Base-by-base conservation (phyloP, 2,888 invertebrate genomes). In the Iphiclides podalirius region DNA sequence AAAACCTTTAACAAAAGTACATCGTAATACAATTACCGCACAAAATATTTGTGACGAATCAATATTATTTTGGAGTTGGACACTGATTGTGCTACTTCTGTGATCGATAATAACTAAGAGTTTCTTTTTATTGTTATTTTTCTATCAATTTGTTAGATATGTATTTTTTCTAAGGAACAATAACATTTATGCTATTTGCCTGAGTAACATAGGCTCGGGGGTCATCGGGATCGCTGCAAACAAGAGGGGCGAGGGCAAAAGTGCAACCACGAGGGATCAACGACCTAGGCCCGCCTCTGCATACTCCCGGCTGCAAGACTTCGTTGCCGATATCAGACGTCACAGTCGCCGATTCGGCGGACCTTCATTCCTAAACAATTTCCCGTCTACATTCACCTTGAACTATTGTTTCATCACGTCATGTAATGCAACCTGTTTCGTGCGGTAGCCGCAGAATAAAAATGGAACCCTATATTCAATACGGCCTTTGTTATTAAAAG, bases 201-300 rank as follows among this genome's bases (percentile, higher is more conserved):
- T 53, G 53, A 68, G 70, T 71, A 72, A 70, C 68, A 67, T 65
- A 57, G 60, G 9, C 23, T 23, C n/a, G n/a, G 12, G 14, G 68
- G 66, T 72, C 63, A 68, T 55, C 60, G 55, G 64, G 63, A 61
- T 63, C 55, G 61, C 55, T 60, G 64, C 60, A 57, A 46, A 48
- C 38, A 46, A 47, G 67, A n/a, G n/a, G n/a, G n/a, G n/a, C n/a
- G n/a, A n/a, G 70, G 72, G 69, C 70, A 67, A 64, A 71, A 72
- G 79, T 76, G 76, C 81, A 80, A 75, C 58, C 61, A 59, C 64
- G 53, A 65, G 64, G 61, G 63, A 64, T 66, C 86, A 82, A 75
- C 76, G 85, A 86, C 85, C 82, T 75, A n/a, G n/a, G n/a, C 79
- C 62, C 62, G 72, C 66, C 68, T 72, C 70, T 59, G 75, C 74